Conservation (phyloP, 2,113 vertebrate species). For the Paedocypris sp. region DNA sequence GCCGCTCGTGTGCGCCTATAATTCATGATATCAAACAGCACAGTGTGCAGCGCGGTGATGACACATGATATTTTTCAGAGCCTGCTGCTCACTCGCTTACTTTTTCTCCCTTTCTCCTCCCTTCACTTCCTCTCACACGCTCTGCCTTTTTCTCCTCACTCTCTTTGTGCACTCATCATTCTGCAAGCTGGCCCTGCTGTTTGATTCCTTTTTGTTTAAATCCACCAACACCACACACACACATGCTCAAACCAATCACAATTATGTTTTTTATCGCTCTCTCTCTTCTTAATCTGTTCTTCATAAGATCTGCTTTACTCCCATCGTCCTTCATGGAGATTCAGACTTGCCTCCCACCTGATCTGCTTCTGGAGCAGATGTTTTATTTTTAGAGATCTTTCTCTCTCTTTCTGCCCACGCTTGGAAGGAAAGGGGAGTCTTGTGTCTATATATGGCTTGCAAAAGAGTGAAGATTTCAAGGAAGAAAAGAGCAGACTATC, state of each 20-base stretch:
- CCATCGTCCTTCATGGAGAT: conserved; percentile 26
- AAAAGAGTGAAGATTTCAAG: conserved; percentile 25
- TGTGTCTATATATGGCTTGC: conserved; percentile 40
- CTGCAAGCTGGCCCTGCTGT: conserved; percentile 8
- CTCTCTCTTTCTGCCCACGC: conserved; percentile 30
- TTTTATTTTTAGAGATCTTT: conserved; percentile 65
- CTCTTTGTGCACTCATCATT: conserved; percentile 45
- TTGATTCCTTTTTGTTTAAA: conserved; percentile 18
- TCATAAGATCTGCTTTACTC: too few species aligned
- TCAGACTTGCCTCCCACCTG: conserved; percentile 48
- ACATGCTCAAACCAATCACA: background rate
- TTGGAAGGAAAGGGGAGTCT: conserved; percentile 38
- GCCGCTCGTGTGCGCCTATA: background rate
- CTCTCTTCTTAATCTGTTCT: conserved; percentile 23
- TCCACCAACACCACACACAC: conserved; percentile 8
- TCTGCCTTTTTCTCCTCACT: conserved; percentile 52
- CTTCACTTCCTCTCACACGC: conserved; percentile 42
- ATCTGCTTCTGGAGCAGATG: conserved; percentile 55
- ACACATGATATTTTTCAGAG: conserved; percentile 3
- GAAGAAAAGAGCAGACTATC: conserved; percentile 26
- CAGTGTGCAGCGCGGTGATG: conserved; percentile 5
- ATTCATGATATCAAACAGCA: background rate
- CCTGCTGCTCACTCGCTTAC: conserved; percentile 40
- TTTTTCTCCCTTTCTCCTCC: conserved; percentile 36
- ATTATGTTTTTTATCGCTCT: background rate